Percentiles rank a stretch among this genome's conserved stretches.
Evolutionary conservation across 2,113 vertebrate genomes (phyloP).

Genomic region (Zapornia atra): DNA sequence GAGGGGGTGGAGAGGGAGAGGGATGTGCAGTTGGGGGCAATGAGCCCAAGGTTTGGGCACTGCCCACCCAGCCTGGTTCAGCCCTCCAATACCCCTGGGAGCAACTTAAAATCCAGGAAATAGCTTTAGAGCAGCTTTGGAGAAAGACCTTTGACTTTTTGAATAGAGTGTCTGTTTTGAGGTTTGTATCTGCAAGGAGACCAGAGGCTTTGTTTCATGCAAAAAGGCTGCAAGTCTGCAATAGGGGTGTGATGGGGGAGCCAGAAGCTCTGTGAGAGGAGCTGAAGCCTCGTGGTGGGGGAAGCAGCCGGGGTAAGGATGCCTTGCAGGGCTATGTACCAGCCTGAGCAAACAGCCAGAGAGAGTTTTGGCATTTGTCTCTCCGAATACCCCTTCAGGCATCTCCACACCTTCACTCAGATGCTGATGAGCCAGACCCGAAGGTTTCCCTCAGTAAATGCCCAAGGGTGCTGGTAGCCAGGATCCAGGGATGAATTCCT

Average conservation of each 20-base stretch:
- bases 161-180: neutral
- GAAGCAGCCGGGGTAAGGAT: neutral
- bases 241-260: rapidly evolving
- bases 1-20: no score
- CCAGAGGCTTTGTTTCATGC: rapidly evolving
- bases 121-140: neutral
- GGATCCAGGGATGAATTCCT: neutral
- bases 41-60: neutral
- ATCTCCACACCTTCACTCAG: neutral
- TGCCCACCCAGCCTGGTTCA: neutral
- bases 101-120: neutral
- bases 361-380: neutral
- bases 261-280: neutral
- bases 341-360: neutral
- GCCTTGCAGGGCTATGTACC: neutral
- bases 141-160: neutral
- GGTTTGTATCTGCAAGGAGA: neutral
- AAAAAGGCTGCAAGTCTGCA: rapidly evolving
- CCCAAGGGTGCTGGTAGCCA: neutral
- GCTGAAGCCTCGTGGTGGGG: rapidly evolving
- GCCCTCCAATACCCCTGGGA: no score
- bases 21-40: neutral
- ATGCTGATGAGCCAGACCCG: neutral
- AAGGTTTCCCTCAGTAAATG: neutral
- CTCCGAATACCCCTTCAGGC: neutral